Evolutionary conservation across 2,888 invertebrate species (phyloP).

Genomic region (Calephelis perditalis): DNA sequence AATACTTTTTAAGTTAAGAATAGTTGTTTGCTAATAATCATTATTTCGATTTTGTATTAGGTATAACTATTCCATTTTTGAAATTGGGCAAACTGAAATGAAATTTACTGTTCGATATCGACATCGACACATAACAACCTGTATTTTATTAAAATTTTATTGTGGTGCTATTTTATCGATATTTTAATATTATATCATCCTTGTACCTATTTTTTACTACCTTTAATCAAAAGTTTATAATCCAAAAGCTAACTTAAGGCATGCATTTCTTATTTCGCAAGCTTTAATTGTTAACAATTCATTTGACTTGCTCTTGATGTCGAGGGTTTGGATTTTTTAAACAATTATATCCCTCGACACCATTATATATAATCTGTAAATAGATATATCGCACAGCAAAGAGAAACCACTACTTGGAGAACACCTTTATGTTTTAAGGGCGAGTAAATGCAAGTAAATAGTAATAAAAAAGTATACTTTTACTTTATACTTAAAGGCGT

Average conservation of each 20-base stretch:
- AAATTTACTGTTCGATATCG: not conserved
- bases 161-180: not conserved
- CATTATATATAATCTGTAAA: slow-evolving; percentile 19
- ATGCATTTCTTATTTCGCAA: slow-evolving; percentile 28
- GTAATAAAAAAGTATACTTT: no score
- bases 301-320: slow-evolving; percentile 74
- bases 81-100: no score
- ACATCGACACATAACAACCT: not conserved
- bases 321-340: slow-evolving; percentile 52
- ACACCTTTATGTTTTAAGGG: slow-evolving; percentile 7
- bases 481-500: no score
- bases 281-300: slow-evolving; percentile 59
- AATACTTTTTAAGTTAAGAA: not conserved
- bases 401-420: not conserved
- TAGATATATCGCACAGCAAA: slow-evolving; percentile 13
- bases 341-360: slow-evolving; percentile 61
- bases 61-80: no score
- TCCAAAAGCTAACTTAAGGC: slow-evolving; percentile 51
- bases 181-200: not conserved
- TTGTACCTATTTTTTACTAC: not conserved
- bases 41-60: no score
- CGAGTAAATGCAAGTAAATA: slow-evolving; percentile 3
- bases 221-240: slow-evolving; percentile 8
- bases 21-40: no score
- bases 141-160: not conserved